Conservation (phyloP, 2,113 vertebrate genomes). For the Cranoglanis bouderius region DNA sequence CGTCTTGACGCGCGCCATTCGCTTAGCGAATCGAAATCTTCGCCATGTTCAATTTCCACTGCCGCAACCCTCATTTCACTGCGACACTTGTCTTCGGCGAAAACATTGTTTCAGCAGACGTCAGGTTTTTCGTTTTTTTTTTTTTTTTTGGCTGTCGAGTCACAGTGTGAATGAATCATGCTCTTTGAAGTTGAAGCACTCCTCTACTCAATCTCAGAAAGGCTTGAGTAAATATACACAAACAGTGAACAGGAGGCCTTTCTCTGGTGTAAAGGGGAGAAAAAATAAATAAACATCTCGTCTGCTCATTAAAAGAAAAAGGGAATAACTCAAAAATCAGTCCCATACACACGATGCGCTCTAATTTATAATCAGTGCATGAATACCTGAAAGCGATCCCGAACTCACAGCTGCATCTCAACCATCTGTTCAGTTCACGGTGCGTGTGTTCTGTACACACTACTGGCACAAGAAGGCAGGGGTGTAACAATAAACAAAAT, state of each 20-base stretch:
- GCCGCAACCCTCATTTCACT: background rate
- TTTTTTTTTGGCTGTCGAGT: background rate
- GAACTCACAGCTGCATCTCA: background rate
- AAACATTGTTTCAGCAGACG: background rate
- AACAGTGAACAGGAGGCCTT: background rate
- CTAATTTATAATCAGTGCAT: background rate
- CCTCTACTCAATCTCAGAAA: background rate
- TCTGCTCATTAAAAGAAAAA: background rate
- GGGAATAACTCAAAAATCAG: background rate
- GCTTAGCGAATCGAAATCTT: background rate
- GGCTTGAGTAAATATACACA: constrained; percentile 6
- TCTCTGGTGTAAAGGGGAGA: background rate
- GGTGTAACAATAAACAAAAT: background rate
- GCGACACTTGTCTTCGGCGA: background rate
- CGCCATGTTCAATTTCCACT: background rate
- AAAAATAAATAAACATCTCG: no score
- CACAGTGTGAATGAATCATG: background rate
- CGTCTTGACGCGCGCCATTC: background rate
- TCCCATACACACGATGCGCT: background rate
- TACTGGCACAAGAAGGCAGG: background rate
- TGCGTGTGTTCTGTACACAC: background rate
- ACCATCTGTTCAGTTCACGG: background rate
- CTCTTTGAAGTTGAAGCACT: background rate
- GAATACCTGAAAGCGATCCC: background rate
- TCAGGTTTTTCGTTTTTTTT: background rate